Percentiles rank a stretch among this genome's conserved stretches.
These are phyloP conservation scores for Falco berigora DNA, from an alignment of 2,797 vertebrate genomes.

Conservation along the genomic window DNA sequence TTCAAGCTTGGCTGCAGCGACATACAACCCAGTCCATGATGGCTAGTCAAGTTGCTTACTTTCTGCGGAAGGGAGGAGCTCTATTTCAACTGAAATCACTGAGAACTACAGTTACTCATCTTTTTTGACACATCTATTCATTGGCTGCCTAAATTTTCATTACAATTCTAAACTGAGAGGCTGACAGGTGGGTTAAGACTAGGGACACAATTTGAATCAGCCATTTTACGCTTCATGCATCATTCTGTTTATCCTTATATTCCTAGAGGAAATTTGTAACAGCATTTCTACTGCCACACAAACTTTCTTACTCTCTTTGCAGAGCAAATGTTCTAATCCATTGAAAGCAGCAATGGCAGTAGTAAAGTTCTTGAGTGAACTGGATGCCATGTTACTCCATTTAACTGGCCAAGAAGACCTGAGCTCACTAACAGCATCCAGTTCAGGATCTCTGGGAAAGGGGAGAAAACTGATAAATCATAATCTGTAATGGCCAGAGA, in stretches of 20 bases:
- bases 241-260: not conserved
- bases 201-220: not conserved
- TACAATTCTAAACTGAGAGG: not conserved
- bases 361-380: not conserved
- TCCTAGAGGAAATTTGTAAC: not conserved
- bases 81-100: not conserved
- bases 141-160: not conserved
- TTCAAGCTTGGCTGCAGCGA: not conserved
- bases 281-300: not conserved
- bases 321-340: not conserved
- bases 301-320: not conserved
- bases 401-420: not conserved
- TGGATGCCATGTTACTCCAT: not conserved
- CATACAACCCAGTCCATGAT: accelerated
- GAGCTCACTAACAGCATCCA: not conserved
- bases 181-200: not conserved
- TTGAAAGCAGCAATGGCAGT: not conserved
- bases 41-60: not conserved
- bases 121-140: not conserved
- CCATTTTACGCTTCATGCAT: not conserved
- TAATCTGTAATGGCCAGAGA: not conserved
- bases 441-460: not conserved
- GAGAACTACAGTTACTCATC: not conserved
- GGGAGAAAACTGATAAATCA: not conserved
- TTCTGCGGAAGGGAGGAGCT: not conserved